These are phyloP conservation scores for Cephalopholis sonnerati DNA, from an alignment of 2,113 vertebrate genomes.

Conservation along the genomic window DNA sequence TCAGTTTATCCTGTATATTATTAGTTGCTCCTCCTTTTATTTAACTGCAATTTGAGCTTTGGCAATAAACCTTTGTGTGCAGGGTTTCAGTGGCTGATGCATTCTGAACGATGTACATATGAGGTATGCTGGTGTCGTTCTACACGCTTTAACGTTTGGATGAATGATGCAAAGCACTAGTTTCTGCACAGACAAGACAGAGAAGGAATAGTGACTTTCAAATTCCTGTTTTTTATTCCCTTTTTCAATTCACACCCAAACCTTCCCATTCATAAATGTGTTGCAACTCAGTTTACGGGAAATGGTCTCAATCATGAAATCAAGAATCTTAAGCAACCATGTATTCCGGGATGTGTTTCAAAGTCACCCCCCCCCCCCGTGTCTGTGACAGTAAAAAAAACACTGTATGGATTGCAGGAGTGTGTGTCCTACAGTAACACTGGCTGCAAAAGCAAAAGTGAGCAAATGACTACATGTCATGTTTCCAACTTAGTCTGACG, in stretches of 20 bases:
- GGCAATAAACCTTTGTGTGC: too few species aligned
- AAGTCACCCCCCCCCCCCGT: constrained; percentile 42
- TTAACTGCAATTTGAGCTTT: too few species aligned
- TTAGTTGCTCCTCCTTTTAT: too few species aligned
- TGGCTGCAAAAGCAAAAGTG: not conserved
- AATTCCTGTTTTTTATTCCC: constrained; percentile 15
- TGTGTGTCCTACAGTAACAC: not conserved
- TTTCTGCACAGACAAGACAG: not conserved
- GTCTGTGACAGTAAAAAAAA: constrained; percentile 4
- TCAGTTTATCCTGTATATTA: too few species aligned
- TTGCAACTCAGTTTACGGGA: constrained; percentile 60
- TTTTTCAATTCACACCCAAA: not conserved
- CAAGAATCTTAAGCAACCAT: constrained; percentile 55
- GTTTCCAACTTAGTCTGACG: not conserved
- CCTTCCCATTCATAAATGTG: constrained; percentile 50
- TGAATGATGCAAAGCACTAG: not conserved
- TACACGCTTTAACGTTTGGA: not conserved
- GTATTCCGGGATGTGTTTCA: constrained; percentile 41
- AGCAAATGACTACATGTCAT: not conserved
- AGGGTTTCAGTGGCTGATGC: too few species aligned
- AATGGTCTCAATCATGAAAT: constrained; percentile 19
- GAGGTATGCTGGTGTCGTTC: too few species aligned
- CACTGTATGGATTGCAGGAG: not conserved
- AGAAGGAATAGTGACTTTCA: not conserved
- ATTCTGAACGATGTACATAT: too few species aligned